A percentile compares a stretch with the other conserved stretches of the same genome.
Evolutionary conservation across 2,797 vertebrate species (phyloP).

Genomic region (Aphelocoma californica): DNA sequence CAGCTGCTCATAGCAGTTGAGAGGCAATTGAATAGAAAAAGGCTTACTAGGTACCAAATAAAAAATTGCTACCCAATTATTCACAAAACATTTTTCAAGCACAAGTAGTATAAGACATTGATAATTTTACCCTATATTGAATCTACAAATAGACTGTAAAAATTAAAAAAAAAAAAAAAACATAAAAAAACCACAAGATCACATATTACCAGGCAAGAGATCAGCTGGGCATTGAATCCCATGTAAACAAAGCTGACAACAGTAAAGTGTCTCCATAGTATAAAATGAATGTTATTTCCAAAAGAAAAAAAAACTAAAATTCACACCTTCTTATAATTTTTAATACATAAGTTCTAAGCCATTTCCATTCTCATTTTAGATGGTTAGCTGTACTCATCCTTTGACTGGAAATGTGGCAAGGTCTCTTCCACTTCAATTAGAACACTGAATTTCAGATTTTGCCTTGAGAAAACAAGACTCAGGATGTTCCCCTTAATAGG

Average conservation of each 20-base stretch:
- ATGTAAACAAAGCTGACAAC: slow-evolving; percentile 38
- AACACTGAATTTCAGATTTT: background rate
- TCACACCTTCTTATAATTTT: background rate
- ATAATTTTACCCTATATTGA: background rate
- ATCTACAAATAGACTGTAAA: slow-evolving; percentile 6
- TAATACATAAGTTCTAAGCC: background rate
- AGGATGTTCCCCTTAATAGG: background rate
- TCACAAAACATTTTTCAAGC: background rate
- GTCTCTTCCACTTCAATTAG: background rate
- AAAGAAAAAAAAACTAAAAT: background rate
- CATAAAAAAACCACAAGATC: background rate
- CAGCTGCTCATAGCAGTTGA: background rate
- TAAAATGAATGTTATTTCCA: background rate
- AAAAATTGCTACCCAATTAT: background rate
- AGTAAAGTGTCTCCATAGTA: background rate
- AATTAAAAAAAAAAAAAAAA: background rate
- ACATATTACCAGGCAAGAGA: slow-evolving; percentile 30
- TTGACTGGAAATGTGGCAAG: background rate
- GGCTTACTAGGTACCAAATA: background rate
- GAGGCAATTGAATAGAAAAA: background rate
- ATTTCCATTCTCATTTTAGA: background rate
- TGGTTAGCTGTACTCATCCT: background rate
- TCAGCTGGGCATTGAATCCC: background rate
- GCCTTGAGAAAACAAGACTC: background rate
- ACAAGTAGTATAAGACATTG: background rate